phyloP scores from a whole-genome alignment of 2,888 invertebrate species.

The Rugalucina vietnamica region DNA sequence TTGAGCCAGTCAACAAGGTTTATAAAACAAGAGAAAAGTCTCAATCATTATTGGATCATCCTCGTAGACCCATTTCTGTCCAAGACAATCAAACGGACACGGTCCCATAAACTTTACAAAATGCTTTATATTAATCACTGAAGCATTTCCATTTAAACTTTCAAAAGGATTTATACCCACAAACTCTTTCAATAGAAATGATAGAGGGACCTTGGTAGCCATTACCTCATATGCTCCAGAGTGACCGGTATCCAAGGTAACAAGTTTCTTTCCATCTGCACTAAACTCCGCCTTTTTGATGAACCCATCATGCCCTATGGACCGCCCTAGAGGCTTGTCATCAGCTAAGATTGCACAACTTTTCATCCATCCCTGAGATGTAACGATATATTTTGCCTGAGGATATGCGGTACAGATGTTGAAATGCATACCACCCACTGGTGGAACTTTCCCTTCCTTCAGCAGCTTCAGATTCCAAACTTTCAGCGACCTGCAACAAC shows the following conservation, averaged over 20 bases:
- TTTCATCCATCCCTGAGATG: slow-evolving; percentile 49
- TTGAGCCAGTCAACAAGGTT: too few species aligned
- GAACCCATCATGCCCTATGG: slow-evolving; percentile 41
- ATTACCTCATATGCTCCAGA: slow-evolving; percentile 50
- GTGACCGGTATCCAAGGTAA: slow-evolving; percentile 54
- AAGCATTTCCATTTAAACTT: too few species aligned
- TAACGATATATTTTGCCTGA: slow-evolving; percentile 31
- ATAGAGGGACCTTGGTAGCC: too few species aligned
- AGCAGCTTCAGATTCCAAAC: slow-evolving; percentile 51
- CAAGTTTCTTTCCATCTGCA: slow-evolving; percentile 25
- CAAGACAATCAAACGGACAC: too few species aligned
- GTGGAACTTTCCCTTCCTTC: slow-evolving; percentile 11
- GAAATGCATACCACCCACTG: slow-evolving; percentile 35
- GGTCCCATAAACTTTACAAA: too few species aligned
- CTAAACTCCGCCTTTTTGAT: slow-evolving; percentile 45
- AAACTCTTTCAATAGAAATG: too few species aligned
- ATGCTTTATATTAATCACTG: too few species aligned
- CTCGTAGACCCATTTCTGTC: too few species aligned
- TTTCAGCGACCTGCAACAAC: slow-evolving; percentile 47
- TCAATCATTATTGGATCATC: too few species aligned
- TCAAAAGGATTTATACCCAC: too few species aligned
- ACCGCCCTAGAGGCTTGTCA: neutral
- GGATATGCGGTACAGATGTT: slow-evolving; percentile 31
- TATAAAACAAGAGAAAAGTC: too few species aligned
- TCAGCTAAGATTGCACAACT: neutral